Base-by-base conservation (phyloP, 2,797 vertebrate genomes). In the Cyclopterus lumpus region DNA sequence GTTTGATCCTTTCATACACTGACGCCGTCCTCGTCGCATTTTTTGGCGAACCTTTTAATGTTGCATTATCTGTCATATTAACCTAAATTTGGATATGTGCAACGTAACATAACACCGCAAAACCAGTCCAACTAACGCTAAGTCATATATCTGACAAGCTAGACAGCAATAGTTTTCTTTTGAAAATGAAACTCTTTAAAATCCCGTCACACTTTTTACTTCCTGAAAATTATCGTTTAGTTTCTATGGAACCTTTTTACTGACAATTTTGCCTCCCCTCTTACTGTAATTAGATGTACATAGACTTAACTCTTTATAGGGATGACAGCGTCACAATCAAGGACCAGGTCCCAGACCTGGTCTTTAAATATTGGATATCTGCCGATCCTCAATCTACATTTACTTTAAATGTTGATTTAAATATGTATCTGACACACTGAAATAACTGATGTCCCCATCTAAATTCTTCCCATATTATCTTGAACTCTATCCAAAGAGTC, bases 21-120 rank as follows among this genome's bases (percentile, higher is more conserved):
- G 1, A 0, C 1, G 26, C 3, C 9, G 3, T 16, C 1, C 2
- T 18, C 0, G 8, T 20, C 8, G 8, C 28, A 12, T 38, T 2
- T 58, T 58, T 34, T 54, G n/a, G n/a, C n/a, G 11, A 49, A 24
- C 8, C 11, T 6, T 14, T 24, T 6, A 3, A 18, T 20, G 7
- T 46, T 3, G 7, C 7, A 20, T 20, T 4, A 10, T 49, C 9
- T 8, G 51, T 54, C 14, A 54, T 4, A 8, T 28, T 28, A 28
- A 16, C 14, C 6, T 7, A 54, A 32, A 5, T 58, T 9, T 30
- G 18, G 26, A 55, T 53, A 38, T 28, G 53, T 14, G 10, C 9
- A 16, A 42, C n/a, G 22, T 55, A 55, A 30, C 16, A 8, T 20
- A 20, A 34, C 20, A 20, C 11, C 7, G 55, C 30, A 34, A 34